Conservation (phyloP, 2,888 invertebrate genomes). For the Watsonalla cultraria region DNA sequence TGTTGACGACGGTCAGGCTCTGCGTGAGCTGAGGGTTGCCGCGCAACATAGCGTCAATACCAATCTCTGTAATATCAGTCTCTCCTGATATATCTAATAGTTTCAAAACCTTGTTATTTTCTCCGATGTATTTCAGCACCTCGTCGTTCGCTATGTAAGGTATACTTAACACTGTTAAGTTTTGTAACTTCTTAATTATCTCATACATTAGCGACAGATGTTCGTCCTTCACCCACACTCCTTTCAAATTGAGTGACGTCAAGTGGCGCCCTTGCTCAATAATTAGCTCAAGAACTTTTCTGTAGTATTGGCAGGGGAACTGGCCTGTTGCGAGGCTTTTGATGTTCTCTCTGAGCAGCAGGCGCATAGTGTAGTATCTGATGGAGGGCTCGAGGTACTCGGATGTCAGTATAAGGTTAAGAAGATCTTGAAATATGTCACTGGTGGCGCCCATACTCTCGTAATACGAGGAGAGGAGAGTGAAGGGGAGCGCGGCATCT, state of each 20-base stretch:
- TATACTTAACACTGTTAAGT: conserved; percentile 80
- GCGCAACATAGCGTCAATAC: conserved; percentile 77
- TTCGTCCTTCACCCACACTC: conserved; percentile 86
- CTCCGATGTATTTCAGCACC: conserved; percentile 79
- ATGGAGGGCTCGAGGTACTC: conserved; percentile 83
- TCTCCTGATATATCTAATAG: conserved; percentile 84
- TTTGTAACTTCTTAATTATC: conserved; percentile 78
- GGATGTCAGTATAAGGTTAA: conserved; percentile 81
- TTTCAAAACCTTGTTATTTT: conserved; percentile 76
- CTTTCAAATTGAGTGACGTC: conserved; percentile 82
- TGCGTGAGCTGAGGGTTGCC: conserved; percentile 74
- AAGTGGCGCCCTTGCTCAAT: conserved; percentile 81
- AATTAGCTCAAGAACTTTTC: conserved; percentile 82
- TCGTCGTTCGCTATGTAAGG: conserved; percentile 85
- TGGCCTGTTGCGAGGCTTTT: conserved; percentile 82
- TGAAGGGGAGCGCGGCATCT: conserved; percentile 78
- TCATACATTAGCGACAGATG: conserved; percentile 81
- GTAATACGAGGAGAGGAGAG: conserved; percentile 80
- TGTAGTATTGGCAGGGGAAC: conserved; percentile 85
- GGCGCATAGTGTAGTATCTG: conserved; percentile 81
- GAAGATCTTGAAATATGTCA: conserved; percentile 83
- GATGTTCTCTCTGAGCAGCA: conserved; percentile 82
- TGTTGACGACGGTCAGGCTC: conserved; percentile 80
- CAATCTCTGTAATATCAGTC: conserved; percentile 82
- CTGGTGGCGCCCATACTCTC: conserved; percentile 80